phyloP scores from a whole-genome alignment of 2,888 invertebrate species.

The Synergus laeviventris region DNA sequence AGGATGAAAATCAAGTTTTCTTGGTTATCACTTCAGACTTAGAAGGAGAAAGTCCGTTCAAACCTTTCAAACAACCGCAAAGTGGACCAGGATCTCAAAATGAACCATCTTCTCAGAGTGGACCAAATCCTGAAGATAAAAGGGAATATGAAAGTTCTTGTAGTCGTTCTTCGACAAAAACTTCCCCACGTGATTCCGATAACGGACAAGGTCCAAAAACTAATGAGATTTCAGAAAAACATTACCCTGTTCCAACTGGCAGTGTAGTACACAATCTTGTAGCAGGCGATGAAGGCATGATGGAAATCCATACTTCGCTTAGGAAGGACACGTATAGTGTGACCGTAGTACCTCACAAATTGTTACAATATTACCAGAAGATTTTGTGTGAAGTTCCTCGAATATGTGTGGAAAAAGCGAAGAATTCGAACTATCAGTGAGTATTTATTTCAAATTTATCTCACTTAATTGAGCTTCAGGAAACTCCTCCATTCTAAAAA shows the following conservation, averaged over 20 bases:
- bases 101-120: not conserved
- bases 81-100: not conserved
- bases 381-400: not conserved
- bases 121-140: not conserved
- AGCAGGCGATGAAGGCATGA: not conserved
- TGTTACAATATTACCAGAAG: not conserved
- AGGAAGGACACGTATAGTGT: not conserved
- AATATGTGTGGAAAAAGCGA: not conserved
- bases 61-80: not conserved
- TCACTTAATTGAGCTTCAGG: not conserved
- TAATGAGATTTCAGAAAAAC: not conserved
- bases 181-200: not conserved
- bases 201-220: not conserved
- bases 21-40: not conserved
- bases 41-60: not conserved
- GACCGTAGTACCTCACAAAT: not conserved
- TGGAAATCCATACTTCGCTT: slow-evolving; percentile 37
- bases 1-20: slow-evolving; percentile 30
- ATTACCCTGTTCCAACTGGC: not conserved
- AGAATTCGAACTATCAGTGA: not conserved
- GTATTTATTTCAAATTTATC: not conserved
- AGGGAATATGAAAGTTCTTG: not conserved
- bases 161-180: not conserved
- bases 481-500: not conserved
- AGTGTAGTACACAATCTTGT: not conserved